A percentile compares a stretch with the other conserved stretches of the same genome.
phyloP scores from a whole-genome alignment of 2,113 vertebrate genomes.

The Phocoena sinus region DNA sequence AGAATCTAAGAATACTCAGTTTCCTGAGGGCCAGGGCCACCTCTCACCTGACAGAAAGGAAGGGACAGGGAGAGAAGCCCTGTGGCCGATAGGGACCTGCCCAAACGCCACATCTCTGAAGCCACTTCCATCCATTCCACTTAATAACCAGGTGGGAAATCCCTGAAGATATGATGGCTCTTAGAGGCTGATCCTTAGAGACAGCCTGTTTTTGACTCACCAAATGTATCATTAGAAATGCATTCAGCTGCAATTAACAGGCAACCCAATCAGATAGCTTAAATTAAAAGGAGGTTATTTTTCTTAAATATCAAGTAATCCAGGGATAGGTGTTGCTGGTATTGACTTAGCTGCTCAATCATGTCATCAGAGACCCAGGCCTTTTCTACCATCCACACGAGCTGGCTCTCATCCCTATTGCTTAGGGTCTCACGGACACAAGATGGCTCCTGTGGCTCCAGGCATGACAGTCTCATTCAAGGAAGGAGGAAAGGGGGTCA shows the following conservation, averaged over 20 bases:
- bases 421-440: background rate
- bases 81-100: background rate
- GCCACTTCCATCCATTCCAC: background rate
- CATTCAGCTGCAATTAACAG: background rate
- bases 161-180: background rate
- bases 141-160: background rate
- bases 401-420: background rate
- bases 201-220: background rate
- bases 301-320: background rate
- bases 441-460: background rate
- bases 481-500: background rate
- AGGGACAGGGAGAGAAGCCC: background rate
- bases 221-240: background rate
- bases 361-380: background rate
- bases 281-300: background rate
- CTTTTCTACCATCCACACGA: background rate
- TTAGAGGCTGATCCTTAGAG: background rate
- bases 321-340: background rate
- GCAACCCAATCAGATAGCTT: background rate
- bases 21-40: background rate
- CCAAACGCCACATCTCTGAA: background rate
- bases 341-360: background rate
- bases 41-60: background rate
- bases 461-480: accelerated
- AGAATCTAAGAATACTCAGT: background rate